Evolutionary conservation across 2,113 vertebrate species (phyloP).

Genomic region (Carassius carassius): DNA sequence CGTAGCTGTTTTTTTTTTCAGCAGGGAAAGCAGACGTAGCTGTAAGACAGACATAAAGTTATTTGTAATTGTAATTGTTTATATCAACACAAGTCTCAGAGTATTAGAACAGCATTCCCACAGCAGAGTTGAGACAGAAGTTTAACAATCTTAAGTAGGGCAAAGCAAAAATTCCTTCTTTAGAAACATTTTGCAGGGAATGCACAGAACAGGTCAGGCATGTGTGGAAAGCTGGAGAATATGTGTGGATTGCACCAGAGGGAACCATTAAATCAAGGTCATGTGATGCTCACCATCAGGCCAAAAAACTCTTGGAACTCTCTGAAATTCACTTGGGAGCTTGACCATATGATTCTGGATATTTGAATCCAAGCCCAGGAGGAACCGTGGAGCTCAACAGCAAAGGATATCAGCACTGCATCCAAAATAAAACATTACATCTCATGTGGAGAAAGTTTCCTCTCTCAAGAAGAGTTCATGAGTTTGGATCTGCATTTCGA

Average conservation of each 20-base stretch:
- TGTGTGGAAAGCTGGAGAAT: constrained; percentile 37
- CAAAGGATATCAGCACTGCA: background rate
- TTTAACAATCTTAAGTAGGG: constrained; percentile 14
- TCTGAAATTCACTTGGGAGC: background rate
- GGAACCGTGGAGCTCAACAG: background rate
- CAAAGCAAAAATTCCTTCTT: constrained; percentile 19
- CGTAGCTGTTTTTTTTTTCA: background rate
- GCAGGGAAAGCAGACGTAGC: background rate
- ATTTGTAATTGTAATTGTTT: background rate
- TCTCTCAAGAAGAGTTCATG: background rate
- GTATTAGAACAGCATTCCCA: background rate
- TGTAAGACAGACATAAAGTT: background rate
- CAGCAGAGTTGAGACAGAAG: background rate
- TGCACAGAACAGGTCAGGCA: constrained; percentile 31
- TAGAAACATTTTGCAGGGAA: background rate
- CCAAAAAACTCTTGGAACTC: constrained; percentile 35
- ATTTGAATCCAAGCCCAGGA: constrained; percentile 24
- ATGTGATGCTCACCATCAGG: constrained; percentile 28
- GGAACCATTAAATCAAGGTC: constrained; percentile 26
- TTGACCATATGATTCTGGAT: background rate
- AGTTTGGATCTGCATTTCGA: background rate
- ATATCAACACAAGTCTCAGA: background rate
- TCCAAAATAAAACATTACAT: background rate
- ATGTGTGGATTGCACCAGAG: constrained; percentile 32
- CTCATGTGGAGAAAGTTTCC: constrained; percentile 2